These are phyloP conservation scores for Sebastes cheni DNA, from an alignment of 2,797 vertebrate species.

Conservation along the genomic window DNA sequence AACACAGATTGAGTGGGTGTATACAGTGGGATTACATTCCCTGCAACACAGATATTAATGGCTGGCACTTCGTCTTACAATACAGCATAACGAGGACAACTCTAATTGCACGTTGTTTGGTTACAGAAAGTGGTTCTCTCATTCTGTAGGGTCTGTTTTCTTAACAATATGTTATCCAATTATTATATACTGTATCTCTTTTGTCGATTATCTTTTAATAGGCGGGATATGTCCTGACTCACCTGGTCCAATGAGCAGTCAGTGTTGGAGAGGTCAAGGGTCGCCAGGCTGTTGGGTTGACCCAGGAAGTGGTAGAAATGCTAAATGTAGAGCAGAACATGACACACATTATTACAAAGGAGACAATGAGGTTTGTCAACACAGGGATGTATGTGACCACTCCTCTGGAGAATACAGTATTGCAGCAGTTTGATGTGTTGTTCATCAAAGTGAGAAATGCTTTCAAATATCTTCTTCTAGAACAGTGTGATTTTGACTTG, in stretches of 20 bases:
- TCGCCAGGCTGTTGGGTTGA: constrained; percentile 90
- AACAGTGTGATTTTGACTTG: background rate
- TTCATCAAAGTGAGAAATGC: background rate
- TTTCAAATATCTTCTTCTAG: background rate
- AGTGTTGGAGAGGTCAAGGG: constrained; percentile 95
- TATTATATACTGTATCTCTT: background rate
- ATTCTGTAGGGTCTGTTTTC: background rate
- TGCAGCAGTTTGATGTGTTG: background rate
- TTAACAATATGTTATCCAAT: background rate
- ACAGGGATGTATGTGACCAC: background rate
- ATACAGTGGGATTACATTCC: constrained; percentile 33
- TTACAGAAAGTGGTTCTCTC: background rate
- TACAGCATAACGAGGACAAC: background rate
- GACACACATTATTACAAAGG: background rate
- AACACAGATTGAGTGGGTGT: constrained; percentile 33
- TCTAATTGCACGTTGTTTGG: background rate
- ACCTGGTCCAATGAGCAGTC: constrained; percentile 96
- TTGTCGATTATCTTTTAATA: background rate
- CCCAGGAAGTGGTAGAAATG: constrained; percentile 93
- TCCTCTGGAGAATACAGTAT: background rate
- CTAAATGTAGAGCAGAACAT: constrained; percentile 66
- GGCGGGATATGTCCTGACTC: constrained; percentile 41
- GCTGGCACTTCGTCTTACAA: constrained; percentile 3
- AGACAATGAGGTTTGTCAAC: background rate
- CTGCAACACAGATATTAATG: constrained; percentile 33